Evolutionary conservation across 2,113 vertebrate genomes (phyloP).

Genomic region (Ascaphus truei): DNA sequence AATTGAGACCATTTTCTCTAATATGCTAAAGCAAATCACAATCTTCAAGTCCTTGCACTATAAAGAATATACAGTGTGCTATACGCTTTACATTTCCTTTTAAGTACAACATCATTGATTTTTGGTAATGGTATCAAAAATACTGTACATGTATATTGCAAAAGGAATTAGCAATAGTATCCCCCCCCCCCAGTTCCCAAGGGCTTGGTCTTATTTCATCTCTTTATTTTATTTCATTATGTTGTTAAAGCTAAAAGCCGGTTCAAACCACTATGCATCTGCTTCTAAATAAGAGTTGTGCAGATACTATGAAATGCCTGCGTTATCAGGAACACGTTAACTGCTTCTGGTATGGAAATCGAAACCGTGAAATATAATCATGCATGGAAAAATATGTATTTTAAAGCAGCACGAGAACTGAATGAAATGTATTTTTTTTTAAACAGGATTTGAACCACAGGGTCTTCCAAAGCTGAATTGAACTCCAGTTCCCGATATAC

Average conservation of each 20-base stretch:
- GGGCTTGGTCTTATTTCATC: slow-evolving; percentile 17
- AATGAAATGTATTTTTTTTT: no score
- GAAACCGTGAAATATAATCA: no score
- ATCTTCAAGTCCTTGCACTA: not conserved
- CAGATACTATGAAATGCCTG: not conserved
- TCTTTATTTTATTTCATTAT: slow-evolving; percentile 20
- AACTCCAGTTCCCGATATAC: no score
- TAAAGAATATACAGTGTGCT: not conserved
- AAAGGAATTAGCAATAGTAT: not conserved
- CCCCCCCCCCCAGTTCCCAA: not conserved
- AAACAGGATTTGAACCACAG: no score
- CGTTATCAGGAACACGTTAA: no score
- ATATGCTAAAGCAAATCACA: not conserved
- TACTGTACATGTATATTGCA: not conserved
- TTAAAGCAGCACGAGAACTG: no score
- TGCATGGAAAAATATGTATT: no score
- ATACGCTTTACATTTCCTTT: not conserved
- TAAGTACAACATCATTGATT: slow-evolving; percentile 26
- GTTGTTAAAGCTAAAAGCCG: slow-evolving; percentile 31
- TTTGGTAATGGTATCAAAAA: slow-evolving; percentile 26
- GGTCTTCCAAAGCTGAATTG: no score
- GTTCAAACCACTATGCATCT: slow-evolving; percentile 4
- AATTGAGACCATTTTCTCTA: not conserved
- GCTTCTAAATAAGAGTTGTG: not conserved
- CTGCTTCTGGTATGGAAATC: no score